Base-by-base conservation (phyloP, 2,888 invertebrate genomes). In the Nowickia ferox region DNA sequence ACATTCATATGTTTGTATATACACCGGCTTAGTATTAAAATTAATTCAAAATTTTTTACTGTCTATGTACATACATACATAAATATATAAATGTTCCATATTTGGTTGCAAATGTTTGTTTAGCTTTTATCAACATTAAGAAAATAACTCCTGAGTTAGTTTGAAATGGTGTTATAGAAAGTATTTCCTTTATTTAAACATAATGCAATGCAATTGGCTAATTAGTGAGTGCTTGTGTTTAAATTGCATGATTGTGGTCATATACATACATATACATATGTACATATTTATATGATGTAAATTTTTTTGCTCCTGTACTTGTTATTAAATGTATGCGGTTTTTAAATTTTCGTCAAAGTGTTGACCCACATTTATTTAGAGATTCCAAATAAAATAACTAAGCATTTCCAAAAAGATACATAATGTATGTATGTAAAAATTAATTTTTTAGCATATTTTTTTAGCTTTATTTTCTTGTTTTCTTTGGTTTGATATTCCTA, bases 241-340 rank as follows among this genome's bases (percentile, higher is more conserved):
- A 69, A 55, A 48, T 76, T 65, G 82, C 82, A 83, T 83, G 82
- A 71, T 59, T 83, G 82, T 40, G 82, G 82, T 83, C 51, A 68
- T 74, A 51, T 42, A n/a, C n/a, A n/a, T n/a, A n/a, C n/a, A n/a
- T n/a, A n/a, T n/a, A n/a, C n/a, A 3, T 30, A 30, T 6, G 6
- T 30, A 30, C 1, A 1, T 30, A 30, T 30, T 5, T 30, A 30
- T 30, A 57, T 57, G 30, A 80, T 46, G 22, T 40, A 48, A 66
- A 17, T 0, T 57, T 48, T 30, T 76, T 83, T 51, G 38, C 5
- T 72, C 40, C 30, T 48, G 17, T 46, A 55, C 17, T 38, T 48
- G 22, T 65, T 71, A n/a, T 63, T 57, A 63, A 42, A 44, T 61
- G 66, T 30, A 51, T 75, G 75, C 57, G 76, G 82, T 76, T 82